Percentiles rank a stretch among this genome's conserved stretches.
phyloP scores from a whole-genome alignment of 1,140 invertebrate species.

The Drosophila fuyamai region DNA sequence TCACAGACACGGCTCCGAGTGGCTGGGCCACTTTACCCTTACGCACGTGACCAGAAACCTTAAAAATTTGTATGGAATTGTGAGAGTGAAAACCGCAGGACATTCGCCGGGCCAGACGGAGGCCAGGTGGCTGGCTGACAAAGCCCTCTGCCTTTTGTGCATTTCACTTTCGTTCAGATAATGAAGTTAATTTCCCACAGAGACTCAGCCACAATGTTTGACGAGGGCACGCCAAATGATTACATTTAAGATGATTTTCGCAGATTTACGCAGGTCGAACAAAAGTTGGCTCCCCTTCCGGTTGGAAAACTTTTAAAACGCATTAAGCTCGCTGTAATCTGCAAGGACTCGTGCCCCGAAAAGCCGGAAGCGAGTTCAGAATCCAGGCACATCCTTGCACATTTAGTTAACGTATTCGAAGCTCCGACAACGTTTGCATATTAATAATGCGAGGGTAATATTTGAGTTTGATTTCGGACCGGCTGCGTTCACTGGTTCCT shows the following conservation, averaged over 20 bases:
- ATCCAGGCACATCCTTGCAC: slow-evolving; percentile 34
- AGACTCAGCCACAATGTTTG: slow-evolving; percentile 18
- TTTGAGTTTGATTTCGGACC: slow-evolving; percentile 36
- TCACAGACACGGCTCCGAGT: slow-evolving; percentile 56
- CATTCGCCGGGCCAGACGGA: background rate
- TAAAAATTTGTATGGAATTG: slow-evolving; percentile 39
- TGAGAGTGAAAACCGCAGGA: slow-evolving; percentile 59
- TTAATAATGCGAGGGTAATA: slow-evolving; percentile 62
- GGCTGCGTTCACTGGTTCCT: slow-evolving; percentile 31
- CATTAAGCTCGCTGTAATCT: slow-evolving; percentile 73
- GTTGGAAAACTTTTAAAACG: slow-evolving; percentile 66
- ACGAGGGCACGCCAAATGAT: slow-evolving; percentile 40
- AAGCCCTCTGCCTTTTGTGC: slow-evolving; percentile 44
- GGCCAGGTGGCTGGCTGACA: background rate
- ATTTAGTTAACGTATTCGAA: slow-evolving; percentile 62
- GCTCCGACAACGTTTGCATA: slow-evolving; percentile 67
- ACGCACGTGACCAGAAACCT: slow-evolving; percentile 71
- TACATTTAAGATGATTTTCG: slow-evolving; percentile 64
- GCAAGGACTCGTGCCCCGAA: slow-evolving; percentile 8
- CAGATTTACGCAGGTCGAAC: slow-evolving; percentile 57
- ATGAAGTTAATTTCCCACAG: slow-evolving; percentile 73
- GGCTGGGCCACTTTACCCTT: slow-evolving; percentile 51
- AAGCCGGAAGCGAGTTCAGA: slow-evolving; percentile 30
- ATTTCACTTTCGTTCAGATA: slow-evolving; percentile 63
- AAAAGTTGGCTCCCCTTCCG: slow-evolving; percentile 42